Base-by-base conservation (phyloP, 1,140 invertebrate genomes). In the Caerostris extrusa region DNA sequence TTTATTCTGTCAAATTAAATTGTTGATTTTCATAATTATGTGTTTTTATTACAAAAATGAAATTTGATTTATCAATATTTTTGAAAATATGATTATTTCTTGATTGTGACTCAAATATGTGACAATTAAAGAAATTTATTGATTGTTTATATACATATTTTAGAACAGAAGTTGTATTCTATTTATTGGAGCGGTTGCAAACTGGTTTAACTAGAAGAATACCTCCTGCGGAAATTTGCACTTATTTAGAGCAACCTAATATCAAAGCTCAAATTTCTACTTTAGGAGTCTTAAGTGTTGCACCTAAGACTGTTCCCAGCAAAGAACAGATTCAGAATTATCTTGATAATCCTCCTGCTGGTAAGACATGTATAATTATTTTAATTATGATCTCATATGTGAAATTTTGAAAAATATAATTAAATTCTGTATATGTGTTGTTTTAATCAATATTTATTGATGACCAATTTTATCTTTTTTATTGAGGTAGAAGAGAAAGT, bases 311-410 rank as follows among this genome's bases (percentile, higher is more conserved):
- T 57, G 85, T 92, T 14, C 95, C 95, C 34, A 95, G 95, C 6
- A 95, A 96, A 17, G 96, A 96, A 94, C 98, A 98, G 95, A 95
- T 99, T 0, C 98, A 98, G 94, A 97, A 98, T 95, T 99, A 99
- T 96, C 96, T 99, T 69, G 98, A 98, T 93, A 98, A 97, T 95
- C 97, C 98, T 7, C 98, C 98, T 14, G 97, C 97, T 95, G 98
- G 98, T 97, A 88, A 53, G 34, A 77, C 34, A 34, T 34, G 2
- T 34, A 34, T 34, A 34, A 34, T 34, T 34, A 34, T 34, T 34
- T 34, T 34, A 34, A 34, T 34, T 34, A 34, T 34, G 34, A 34
- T 34, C 34, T 34, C 34, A 34, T 34, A 34, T 34, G 34, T 34
- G 34, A 34, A 34, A 34, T 34, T 34, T 34, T 34, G 34, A 34